phyloP scores from a whole-genome alignment of 1,140 invertebrate genomes.

The Leptopilina clavipes region DNA sequence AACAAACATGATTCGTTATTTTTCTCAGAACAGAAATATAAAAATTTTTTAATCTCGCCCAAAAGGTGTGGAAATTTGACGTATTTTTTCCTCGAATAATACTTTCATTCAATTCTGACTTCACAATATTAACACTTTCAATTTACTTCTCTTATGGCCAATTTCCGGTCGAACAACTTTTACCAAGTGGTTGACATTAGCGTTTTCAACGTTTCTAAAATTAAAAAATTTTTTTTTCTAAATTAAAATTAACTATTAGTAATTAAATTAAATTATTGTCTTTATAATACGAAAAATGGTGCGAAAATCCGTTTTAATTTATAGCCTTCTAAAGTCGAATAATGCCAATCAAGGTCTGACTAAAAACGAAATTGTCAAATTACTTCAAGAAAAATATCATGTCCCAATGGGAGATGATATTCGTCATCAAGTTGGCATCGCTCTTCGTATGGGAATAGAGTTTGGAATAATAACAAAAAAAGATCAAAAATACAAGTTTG shows the following conservation, averaged over 20 bases:
- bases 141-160: too few species aligned
- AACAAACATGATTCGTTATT: too few species aligned
- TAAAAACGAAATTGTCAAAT: slow-evolving; percentile 57
- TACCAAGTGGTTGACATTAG: too few species aligned
- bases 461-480: slow-evolving; percentile 60
- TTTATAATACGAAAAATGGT: slow-evolving; percentile 50
- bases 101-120: not conserved
- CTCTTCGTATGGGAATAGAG: slow-evolving; percentile 59
- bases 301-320: slow-evolving; percentile 58
- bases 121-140: too few species aligned
- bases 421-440: slow-evolving; percentile 53
- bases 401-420: slow-evolving; percentile 51
- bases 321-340: slow-evolving; percentile 56
- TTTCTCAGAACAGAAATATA: too few species aligned
- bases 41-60: too few species aligned
- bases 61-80: slow-evolving; percentile 1
- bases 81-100: not conserved
- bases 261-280: slow-evolving; percentile 17
- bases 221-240: not conserved
- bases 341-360: slow-evolving; percentile 53
- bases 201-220: too few species aligned
- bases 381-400: slow-evolving; percentile 55
- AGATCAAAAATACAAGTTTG: slow-evolving; percentile 59
- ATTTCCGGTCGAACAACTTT: too few species aligned
- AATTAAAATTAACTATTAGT: not conserved